Conservation (phyloP, 2,797 vertebrate species). For the Muscicapa comitata region DNA sequence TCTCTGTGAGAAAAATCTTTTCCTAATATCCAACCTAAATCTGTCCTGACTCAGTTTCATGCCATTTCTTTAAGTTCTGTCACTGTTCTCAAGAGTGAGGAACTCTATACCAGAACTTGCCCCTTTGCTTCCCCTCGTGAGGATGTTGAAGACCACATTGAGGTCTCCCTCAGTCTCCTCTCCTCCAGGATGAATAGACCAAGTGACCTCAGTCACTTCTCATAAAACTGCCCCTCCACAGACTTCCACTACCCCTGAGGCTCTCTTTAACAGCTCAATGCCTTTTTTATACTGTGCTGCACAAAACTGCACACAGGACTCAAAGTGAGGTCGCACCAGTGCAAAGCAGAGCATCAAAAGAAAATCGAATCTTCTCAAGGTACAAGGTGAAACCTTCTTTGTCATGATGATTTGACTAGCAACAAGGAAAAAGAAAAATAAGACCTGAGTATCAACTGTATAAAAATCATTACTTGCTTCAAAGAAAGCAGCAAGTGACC, state of each 20-base stretch:
- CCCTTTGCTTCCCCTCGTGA: fast-evolving
- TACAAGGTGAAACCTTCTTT: neutral
- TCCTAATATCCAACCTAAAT: neutral
- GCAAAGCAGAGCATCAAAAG: neutral
- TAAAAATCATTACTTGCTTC: neutral
- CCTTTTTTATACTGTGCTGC: neutral
- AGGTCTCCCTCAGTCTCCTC: neutral
- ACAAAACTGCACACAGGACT: neutral
- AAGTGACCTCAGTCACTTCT: neutral
- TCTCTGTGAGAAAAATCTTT: neutral
- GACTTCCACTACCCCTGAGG: neutral
- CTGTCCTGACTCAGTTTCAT: neutral
- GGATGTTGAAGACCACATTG: neutral
- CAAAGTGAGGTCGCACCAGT: neutral
- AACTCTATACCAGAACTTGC: neutral
- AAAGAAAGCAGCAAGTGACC: neutral
- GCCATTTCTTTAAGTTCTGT: neutral
- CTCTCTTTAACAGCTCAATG: neutral
- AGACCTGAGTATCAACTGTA: neutral
- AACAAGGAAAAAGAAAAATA: neutral
- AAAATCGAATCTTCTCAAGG: neutral
- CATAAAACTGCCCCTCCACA: neutral
- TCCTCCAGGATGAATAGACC: neutral
- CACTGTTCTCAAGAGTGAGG: neutral
- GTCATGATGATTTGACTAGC: neutral